Evolutionary conservation across 2,113 vertebrate species (phyloP).

Genomic region (Tragelaphus scriptus): DNA sequence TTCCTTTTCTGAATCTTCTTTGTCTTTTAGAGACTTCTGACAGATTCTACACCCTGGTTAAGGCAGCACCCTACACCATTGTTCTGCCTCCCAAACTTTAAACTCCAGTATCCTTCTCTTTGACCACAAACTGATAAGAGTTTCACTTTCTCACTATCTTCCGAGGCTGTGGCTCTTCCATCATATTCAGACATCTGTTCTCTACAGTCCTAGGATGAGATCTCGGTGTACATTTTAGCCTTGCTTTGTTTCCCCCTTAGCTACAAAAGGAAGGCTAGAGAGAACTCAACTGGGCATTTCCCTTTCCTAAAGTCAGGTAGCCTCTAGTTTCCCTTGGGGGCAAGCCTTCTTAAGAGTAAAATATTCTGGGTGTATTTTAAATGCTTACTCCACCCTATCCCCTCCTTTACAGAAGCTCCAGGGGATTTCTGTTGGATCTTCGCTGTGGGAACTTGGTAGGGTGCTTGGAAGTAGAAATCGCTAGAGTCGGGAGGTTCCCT

Average conservation of each 20-base stretch:
- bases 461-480: not conserved
- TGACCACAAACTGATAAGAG: not conserved
- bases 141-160: not conserved
- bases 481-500: fast-evolving
- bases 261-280: not conserved
- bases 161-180: not conserved
- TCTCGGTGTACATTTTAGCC: not conserved
- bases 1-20: not conserved
- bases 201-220: not conserved
- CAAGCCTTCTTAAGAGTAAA: not conserved
- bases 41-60: not conserved
- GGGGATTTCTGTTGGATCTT: not conserved
- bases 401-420: not conserved
- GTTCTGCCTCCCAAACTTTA: not conserved
- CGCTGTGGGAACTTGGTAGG: not conserved
- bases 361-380: not conserved
- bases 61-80: not conserved
- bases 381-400: fast-evolving
- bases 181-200: not conserved
- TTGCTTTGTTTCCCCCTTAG: not conserved
- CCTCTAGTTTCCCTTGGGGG: not conserved
- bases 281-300: not conserved
- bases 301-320: not conserved
- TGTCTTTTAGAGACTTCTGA: not conserved
- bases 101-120: not conserved